Base-by-base conservation (phyloP, 2,113 vertebrate species). In the Chauna torquata region DNA sequence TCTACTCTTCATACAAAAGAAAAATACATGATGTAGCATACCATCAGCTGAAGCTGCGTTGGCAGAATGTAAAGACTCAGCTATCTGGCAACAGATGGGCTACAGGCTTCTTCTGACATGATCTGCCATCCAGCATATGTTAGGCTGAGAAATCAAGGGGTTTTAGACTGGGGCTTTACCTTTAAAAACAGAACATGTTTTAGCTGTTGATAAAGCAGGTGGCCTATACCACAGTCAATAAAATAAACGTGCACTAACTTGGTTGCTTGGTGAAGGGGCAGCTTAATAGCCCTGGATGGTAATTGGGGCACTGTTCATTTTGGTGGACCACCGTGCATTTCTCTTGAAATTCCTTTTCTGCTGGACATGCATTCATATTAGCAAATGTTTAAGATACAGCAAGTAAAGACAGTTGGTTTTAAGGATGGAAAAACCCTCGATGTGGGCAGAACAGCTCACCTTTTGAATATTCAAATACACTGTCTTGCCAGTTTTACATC, bases 101-200 rank as follows among this genome's bases (percentile, higher is more conserved):
- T 93, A 58, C 86, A 91, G 91, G 91, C 97, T 97, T 90, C 94
- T 97, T 97, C 95, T 97, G 89, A 97, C 91, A 97, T 92, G 94
- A 97, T 96, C 94, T 97, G 95, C 96, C 84, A 95, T 47, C 95
- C 95, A 97, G 95, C 96, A 96, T 96, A 97, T 95, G 86, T 94
- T 94, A 94, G 92, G 86, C 92, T 96, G 92, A 92, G 94, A 94
- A 92, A 95, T 91, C 89, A 85, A 80, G 94, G 86, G 57, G 77
- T 15, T 97, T 97, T 94, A 95, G 91, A 66, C 54, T 85, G 91
- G 95, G 77, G 83, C 81, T 97, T 95, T 82, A 93, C 90, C 82
- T 92, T 94, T 95, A 38, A 88, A 92, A 72, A 88, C 79, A 72
- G 82, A 81, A 85, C 84, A 88, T 45, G 38, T 95, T 82, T 91